Conservation (phyloP, 2,888 invertebrate genomes). For the Chrysolina oricalcia region DNA sequence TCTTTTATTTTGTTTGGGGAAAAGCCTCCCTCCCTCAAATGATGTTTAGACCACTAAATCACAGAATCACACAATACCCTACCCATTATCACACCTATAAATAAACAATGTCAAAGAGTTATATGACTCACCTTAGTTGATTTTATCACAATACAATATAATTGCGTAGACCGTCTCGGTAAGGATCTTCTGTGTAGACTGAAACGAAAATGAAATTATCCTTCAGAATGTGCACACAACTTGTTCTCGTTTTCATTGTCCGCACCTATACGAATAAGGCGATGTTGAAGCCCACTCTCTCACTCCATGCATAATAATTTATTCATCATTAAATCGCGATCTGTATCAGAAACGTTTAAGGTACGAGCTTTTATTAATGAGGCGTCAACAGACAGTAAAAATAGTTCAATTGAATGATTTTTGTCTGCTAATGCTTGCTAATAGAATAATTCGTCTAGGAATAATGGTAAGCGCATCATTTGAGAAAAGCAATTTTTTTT, state of each 20-base stretch:
- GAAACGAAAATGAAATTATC: slow-evolving; percentile 10
- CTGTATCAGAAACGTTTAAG: slow-evolving; percentile 1
- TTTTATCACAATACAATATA: neutral
- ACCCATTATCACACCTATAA: too few species aligned
- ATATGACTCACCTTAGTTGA: neutral
- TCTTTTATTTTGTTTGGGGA: too few species aligned
- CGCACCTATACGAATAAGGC: neutral
- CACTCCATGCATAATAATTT: neutral
- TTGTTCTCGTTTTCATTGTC: slow-evolving; percentile 14
- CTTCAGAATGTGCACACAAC: slow-evolving; percentile 1
- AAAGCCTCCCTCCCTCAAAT: too few species aligned
- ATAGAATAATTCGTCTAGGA: neutral
- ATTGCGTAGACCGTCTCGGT: neutral
- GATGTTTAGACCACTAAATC: too few species aligned
- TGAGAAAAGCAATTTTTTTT: neutral
- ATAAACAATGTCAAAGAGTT: neutral
- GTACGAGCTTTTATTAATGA: neutral
- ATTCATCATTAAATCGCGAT: slow-evolving; percentile 5
- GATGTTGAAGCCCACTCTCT: slow-evolving; percentile 1
- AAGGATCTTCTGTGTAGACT: neutral
- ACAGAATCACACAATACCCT: too few species aligned
- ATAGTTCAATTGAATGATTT: neutral
- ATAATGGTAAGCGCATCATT: neutral
- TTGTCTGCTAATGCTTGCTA: neutral
- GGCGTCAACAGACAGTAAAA: neutral